Percentiles rank a stretch among this genome's conserved stretches.
Evolutionary conservation across 1,140 invertebrate genomes (phyloP).

Genomic region (Penaeus vannamei): DNA sequence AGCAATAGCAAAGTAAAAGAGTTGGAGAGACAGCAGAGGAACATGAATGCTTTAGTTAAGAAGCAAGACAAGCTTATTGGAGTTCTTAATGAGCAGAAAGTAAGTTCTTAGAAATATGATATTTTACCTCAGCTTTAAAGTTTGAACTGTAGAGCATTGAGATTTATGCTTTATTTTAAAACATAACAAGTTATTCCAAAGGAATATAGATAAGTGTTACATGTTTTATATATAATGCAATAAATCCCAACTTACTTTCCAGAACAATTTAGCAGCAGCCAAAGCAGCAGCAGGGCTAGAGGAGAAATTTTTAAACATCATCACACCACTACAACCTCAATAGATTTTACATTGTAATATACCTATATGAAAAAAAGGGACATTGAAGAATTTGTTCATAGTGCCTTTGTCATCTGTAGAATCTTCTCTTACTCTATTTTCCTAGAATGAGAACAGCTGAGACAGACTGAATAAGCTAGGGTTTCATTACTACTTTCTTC

Average conservation of each 20-base stretch:
- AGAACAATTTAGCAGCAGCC: conserved; percentile 43
- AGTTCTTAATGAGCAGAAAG: conserved; percentile 45
- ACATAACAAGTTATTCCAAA: background rate
- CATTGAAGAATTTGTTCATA: too few species aligned
- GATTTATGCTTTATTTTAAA: background rate
- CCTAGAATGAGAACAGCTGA: too few species aligned
- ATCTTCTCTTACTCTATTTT: too few species aligned
- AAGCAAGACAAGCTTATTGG: conserved; percentile 46
- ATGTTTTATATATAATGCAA: background rate
- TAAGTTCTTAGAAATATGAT: background rate
- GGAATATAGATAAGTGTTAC: background rate
- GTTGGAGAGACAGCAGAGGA: conserved; percentile 39
- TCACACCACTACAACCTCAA: conserved; percentile 36
- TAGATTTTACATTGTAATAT: background rate
- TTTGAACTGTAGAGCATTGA: background rate
- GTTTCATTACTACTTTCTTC: too few species aligned
- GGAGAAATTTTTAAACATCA: conserved; percentile 26
- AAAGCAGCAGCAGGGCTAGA: conserved; percentile 37
- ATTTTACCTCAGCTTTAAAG: background rate
- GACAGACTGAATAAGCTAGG: too few species aligned
- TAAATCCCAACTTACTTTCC: background rate
- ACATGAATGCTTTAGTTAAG: conserved; percentile 7
- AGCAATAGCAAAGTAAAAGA: conserved; percentile 26
- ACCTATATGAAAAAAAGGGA: too few species aligned
- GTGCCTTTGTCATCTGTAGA: too few species aligned